These are phyloP conservation scores for Drosophila meridionalis DNA, from an alignment of 2,888 invertebrate genomes.

Conservation along the genomic window DNA sequence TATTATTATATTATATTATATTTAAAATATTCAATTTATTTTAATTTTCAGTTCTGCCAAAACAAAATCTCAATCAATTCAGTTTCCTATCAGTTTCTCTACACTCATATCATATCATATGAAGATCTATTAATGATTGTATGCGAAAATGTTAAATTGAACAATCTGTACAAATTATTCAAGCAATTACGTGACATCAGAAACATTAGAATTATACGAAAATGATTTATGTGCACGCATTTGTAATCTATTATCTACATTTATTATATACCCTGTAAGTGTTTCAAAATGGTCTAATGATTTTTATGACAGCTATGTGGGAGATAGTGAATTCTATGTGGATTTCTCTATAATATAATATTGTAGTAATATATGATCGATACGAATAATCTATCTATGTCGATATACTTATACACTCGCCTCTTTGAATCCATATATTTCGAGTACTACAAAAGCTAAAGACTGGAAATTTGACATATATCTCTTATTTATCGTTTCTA, in stretches of 20 bases:
- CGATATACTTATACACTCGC: no score
- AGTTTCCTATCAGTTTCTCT: neutral
- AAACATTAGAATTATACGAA: slow-evolving; percentile 32
- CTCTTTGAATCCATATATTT: neutral
- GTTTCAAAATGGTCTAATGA: neutral
- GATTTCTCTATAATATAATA: no score
- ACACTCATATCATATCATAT: neutral
- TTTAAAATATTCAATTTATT: neutral
- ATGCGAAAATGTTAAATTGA: slow-evolving; percentile 9
- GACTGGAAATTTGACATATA: neutral
- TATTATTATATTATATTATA: neutral
- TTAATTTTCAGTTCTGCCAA: neutral
- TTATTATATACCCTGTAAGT: neutral
- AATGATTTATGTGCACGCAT: slow-evolving; percentile 64
- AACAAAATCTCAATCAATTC: neutral
- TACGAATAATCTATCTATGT: no score
- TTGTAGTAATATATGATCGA: no score
- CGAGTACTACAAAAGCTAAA: neutral
- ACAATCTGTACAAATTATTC: slow-evolving; percentile 51
- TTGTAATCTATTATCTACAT: slow-evolving; percentile 32
- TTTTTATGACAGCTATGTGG: neutral
- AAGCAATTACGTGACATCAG: slow-evolving; percentile 50
- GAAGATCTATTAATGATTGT: slow-evolving; percentile 5
- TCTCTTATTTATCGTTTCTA: no score
- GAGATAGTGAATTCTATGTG: neutral